These are phyloP conservation scores for Falco peregrinus DNA, from an alignment of 2,797 vertebrate species.

Conservation along the genomic window DNA sequence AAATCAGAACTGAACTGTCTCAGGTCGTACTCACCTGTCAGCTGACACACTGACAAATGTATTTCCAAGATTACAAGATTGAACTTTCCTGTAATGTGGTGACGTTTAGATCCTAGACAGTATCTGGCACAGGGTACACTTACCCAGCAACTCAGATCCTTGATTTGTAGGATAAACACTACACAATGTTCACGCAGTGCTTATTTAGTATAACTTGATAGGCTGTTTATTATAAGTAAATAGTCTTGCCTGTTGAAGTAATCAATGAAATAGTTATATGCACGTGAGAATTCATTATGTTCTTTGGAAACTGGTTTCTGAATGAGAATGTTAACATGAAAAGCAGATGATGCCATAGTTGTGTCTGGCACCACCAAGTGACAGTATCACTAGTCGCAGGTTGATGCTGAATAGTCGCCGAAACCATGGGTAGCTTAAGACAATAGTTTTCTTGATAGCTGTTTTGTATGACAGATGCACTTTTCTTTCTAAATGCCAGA, in stretches of 20 bases:
- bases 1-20: background rate
- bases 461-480: conserved; percentile 54
- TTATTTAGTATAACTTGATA: conserved; percentile 11
- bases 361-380: conserved; percentile 66
- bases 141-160: background rate
- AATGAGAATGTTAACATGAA: conserved; percentile 22
- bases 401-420: conserved; percentile 59
- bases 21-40: background rate
- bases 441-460: conserved; percentile 69
- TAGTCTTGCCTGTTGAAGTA: conserved; percentile 30
- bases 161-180: background rate
- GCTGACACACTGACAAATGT: background rate
- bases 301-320: conserved; percentile 38
- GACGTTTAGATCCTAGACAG: background rate
- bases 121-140: background rate
- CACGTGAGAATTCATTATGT: conserved; percentile 33
- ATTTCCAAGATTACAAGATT: background rate
- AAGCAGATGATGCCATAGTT: conserved; percentile 55
- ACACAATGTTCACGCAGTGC: background rate
- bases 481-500: conserved; percentile 63
- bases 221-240: conserved; percentile 13
- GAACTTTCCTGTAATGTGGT: background rate
- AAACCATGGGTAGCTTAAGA: conserved; percentile 16
- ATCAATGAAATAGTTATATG: conserved; percentile 45
- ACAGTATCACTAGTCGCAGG: conserved; percentile 67